phyloP scores from a whole-genome alignment of 2,888 invertebrate species.

The Dichetophora obliterata region DNA sequence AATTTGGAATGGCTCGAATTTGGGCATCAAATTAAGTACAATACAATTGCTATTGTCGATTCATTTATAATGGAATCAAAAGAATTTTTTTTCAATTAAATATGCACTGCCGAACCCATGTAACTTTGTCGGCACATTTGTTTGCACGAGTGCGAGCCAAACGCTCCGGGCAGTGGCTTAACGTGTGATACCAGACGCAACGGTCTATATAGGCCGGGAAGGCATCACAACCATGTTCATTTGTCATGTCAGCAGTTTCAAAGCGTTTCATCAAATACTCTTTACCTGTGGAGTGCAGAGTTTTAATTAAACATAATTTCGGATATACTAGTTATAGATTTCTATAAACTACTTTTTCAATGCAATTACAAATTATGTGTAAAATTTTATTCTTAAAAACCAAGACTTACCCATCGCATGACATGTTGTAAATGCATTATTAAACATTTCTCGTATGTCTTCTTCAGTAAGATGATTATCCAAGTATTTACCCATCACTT shows the following conservation, averaged over 20 bases:
- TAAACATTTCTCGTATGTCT: conserved; percentile 36
- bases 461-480: conserved; percentile 34
- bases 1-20: too few species aligned
- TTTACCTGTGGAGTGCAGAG: background rate
- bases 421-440: conserved; percentile 44
- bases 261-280: conserved; percentile 16
- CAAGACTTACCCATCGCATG: conserved; percentile 41
- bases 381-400: too few species aligned
- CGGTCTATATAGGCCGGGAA: conserved; percentile 41
- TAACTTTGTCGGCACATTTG: conserved; percentile 25
- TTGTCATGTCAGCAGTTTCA: conserved; percentile 32
- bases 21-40: too few species aligned
- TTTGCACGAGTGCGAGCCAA: conserved; percentile 21
- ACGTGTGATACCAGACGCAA: conserved; percentile 47
- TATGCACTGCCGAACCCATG: conserved; percentile 45
- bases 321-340: too few species aligned
- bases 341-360: too few species aligned
- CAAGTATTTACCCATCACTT: conserved; percentile 40
- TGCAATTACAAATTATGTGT: too few species aligned
- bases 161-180: conserved; percentile 43
- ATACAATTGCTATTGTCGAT: too few species aligned
- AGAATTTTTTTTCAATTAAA: conserved; percentile 17
- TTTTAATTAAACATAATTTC: background rate
- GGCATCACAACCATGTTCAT: conserved; percentile 43
- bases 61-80: background rate